Percentiles rank a stretch among this genome's conserved stretches.
Conservation (phyloP, 2,797 vertebrate genomes). For the Parauchenoglanis ngamensis region DNA sequence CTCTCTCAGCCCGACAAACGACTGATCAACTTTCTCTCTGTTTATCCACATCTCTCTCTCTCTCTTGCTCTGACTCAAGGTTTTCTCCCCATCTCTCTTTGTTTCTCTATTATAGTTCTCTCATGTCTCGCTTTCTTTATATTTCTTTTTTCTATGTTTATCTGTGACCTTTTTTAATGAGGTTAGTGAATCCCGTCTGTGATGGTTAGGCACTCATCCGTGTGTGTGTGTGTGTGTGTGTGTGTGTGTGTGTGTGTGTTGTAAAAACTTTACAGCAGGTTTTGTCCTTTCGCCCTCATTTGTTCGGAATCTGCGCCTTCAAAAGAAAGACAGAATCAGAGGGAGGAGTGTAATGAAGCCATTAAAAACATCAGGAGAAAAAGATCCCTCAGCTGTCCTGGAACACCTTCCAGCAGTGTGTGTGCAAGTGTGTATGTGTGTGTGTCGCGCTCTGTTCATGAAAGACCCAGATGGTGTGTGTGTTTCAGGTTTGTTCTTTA, state of each 20-base stretch:
- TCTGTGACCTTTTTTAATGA: background rate
- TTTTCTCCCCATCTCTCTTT: background rate
- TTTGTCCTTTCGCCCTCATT: conserved; percentile 38
- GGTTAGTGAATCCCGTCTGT: background rate
- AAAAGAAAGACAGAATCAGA: conserved; percentile 51
- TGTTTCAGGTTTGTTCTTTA: conserved; percentile 44
- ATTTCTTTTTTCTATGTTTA: background rate
- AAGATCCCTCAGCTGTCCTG: conserved; percentile 45
- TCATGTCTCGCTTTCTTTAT: background rate
- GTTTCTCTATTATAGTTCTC: no score
- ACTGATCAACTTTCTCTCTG: background rate
- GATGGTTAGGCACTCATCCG: background rate
- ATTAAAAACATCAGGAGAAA: conserved; percentile 57
- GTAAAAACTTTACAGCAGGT: conserved; percentile 48
- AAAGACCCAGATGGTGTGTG: conserved; percentile 37
- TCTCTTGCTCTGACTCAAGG: background rate
- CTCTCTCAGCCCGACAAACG: background rate
- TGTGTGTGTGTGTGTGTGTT: conserved; percentile 26
- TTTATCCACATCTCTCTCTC: background rate
- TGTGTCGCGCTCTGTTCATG: conserved; percentile 24
- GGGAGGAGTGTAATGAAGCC: conserved; percentile 58
- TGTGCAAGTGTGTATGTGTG: conserved; percentile 35
- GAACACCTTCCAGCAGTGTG: conserved; percentile 49
- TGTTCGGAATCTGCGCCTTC: conserved; percentile 48
- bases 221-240: conserved; percentile 10